Conservation (phyloP, 2,113 vertebrate genomes). For the Myrmophylax atrothorax region DNA sequence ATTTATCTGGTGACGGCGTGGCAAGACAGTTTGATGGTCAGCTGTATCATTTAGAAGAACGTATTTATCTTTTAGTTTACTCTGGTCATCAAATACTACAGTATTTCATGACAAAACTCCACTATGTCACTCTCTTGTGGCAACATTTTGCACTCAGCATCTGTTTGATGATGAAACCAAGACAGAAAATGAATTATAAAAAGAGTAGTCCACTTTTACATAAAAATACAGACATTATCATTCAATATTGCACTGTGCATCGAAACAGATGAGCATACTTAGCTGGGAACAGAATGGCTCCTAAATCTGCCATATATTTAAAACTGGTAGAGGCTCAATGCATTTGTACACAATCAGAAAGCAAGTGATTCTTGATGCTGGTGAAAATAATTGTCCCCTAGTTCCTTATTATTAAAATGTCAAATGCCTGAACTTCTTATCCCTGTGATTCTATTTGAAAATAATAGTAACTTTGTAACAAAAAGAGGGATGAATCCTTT, state of each 20-base stretch:
- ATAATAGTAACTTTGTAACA: not conserved
- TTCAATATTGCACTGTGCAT: not conserved
- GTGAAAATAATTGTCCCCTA: not conserved
- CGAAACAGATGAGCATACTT: not conserved
- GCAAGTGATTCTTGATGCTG: not conserved
- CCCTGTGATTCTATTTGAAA: not conserved
- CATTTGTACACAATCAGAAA: not conserved
- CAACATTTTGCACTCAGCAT: not conserved
- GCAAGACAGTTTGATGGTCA: not conserved
- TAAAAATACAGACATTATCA: not conserved
- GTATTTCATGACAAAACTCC: conserved; percentile 9
- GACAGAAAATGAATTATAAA: not conserved
- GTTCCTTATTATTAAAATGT: not conserved
- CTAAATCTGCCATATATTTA: not conserved
- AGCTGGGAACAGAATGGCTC: not conserved
- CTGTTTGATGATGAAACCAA: conserved; percentile 11
- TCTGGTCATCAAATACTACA: not conserved
- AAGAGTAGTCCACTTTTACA: not conserved
- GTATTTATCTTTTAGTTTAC: not conserved
- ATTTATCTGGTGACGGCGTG: not conserved
- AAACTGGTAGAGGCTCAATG: not conserved
- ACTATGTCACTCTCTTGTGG: not conserved
- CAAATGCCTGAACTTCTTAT: not conserved
- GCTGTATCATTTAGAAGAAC: not conserved
- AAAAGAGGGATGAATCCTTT: not conserved